phyloP scores from a whole-genome alignment of 2,113 vertebrate genomes.

The Charina bottae region DNA sequence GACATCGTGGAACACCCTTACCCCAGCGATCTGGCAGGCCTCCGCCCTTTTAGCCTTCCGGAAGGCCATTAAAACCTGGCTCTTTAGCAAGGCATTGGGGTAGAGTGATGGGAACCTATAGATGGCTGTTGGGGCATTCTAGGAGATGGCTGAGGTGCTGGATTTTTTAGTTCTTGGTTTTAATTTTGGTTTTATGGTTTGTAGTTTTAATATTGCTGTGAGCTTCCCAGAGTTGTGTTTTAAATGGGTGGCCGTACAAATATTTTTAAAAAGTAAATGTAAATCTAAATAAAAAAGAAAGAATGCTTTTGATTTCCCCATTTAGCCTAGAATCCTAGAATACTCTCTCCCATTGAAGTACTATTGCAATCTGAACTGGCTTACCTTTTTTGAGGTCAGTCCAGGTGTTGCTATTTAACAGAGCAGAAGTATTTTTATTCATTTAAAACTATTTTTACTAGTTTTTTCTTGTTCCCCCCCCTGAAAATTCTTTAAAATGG shows the following conservation, averaged over 20 bases:
- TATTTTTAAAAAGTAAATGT: too few relatives aligned
- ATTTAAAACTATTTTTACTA: too few relatives aligned
- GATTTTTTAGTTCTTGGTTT: background rate
- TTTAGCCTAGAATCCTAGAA: too few relatives aligned
- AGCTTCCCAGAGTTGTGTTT: too few relatives aligned
- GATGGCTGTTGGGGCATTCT: background rate
- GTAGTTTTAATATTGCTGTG: background rate
- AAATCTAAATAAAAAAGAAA: too few relatives aligned
- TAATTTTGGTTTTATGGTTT: background rate
- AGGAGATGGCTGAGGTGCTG: background rate
- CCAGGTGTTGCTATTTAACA: too few relatives aligned
- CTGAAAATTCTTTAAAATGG: background rate
- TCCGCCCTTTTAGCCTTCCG: background rate
- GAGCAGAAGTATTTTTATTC: too few relatives aligned
- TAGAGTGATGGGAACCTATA: background rate
- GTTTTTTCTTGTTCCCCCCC: background rate
- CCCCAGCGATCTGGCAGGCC: background rate
- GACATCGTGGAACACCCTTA: background rate
- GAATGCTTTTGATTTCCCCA: too few relatives aligned
- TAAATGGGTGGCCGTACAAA: background rate
- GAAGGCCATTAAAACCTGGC: too few relatives aligned
- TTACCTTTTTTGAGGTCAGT: too few relatives aligned
- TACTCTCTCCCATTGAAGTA: too few relatives aligned
- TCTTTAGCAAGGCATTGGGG: background rate
- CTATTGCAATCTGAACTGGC: too few relatives aligned